Evolutionary conservation across 2,888 invertebrate species (phyloP).

Genomic region (Cantharis rufa): DNA sequence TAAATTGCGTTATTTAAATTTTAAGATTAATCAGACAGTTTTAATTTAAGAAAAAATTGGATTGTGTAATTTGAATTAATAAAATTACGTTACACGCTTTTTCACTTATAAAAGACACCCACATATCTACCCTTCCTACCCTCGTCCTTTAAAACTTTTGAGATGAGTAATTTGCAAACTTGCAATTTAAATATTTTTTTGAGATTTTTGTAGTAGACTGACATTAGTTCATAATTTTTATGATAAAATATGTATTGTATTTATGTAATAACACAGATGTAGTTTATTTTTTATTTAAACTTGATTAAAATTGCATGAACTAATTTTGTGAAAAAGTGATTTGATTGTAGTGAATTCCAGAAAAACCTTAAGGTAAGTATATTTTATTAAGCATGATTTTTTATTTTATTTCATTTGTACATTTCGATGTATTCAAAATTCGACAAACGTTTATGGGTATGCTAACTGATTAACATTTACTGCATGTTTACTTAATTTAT

Average conservation of each 20-base stretch:
- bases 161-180: not conserved
- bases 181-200: not conserved
- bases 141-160: not conserved
- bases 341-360: not conserved
- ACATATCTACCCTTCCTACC: not conserved
- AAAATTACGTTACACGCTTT: not conserved
- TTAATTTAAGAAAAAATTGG: not conserved
- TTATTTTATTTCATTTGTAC: not conserved
- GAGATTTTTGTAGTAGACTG: not conserved
- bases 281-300: not conserved
- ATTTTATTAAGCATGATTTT: not conserved
- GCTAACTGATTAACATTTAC: not conserved
- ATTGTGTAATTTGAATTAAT: not conserved
- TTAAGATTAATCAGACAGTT: not conserved
- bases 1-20: not conserved
- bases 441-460: not conserved
- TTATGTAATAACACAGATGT: not conserved
- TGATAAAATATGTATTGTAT: not conserved
- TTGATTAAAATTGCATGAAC: not conserved
- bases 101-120: not conserved
- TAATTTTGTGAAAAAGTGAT: not conserved
- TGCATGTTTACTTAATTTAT: not conserved
- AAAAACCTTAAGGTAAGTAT: not conserved
- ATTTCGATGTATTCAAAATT: not conserved
- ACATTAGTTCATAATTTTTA: not conserved